Evolutionary conservation across 2,888 invertebrate genomes (phyloP), one percentile per base, ranked within the genome.

Genomic region (Lucinisca nassula): DNA sequence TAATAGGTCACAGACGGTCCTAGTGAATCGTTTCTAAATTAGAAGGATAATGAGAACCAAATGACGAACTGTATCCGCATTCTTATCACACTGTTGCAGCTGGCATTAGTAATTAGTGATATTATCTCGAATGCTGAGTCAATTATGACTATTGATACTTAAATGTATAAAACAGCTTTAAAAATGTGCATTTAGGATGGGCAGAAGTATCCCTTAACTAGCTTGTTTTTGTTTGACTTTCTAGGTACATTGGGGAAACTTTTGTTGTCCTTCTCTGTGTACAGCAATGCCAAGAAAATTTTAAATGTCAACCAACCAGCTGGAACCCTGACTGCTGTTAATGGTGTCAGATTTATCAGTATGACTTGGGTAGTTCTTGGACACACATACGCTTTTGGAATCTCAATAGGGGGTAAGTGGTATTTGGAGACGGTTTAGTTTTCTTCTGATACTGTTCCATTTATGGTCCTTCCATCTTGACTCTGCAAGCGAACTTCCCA

Each of bases 261-360:
- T 12, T 35, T 87, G 17, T 37, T 87, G 4, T 81, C 91, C 1
- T 94, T 94, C 82, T 94, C 94, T 17, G 84, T 93, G 24, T 90
- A 92, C 82, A 89, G 92, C 0, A 94, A 94, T 80, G 92, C 85
- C 8, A 45, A 73, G 14, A 93, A 93, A 75, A 77, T 94, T 32
- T 79, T 94, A 70, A 85, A 87, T 74, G 91, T 92, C 0, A 79
- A 73, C 10, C 93, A 94, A 77, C 77, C 92, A 0, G 67, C 88
- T 0, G 92, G 91, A n/a, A 90, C 90, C 17, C 82, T 98, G 91
- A 97, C 97, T 51, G 97, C 98, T 93, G 97, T 98, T 85, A 97
- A 98, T 92, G 97, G 98, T 10, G 97, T 98, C 51, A 97, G 98
- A 89, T 97, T 95, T 81, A 75, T 95, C 55, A 93, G 93, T 82